Evolutionary conservation across 2,797 vertebrate genomes (phyloP), one percentile per base, ranked within the genome.

Genomic region (Sebastes hubbsi): DNA sequence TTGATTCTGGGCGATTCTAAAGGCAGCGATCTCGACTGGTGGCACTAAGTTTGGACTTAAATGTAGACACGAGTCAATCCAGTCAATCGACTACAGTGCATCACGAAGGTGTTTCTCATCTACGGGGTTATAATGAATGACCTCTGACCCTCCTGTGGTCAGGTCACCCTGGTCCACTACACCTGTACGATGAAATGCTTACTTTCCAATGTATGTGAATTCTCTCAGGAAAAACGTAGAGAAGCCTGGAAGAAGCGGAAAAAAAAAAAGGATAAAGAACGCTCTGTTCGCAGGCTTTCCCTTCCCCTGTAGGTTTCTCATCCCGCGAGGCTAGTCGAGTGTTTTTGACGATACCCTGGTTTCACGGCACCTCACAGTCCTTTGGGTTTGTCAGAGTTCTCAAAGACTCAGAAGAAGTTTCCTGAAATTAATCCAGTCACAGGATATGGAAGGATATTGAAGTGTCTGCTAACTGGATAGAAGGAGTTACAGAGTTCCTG

Each of bases 371-470:
- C 91, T 92, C 78, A 76, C 86, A 78, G 86, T 90, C 89, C 82
- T 92, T 88, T 91, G 84, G 90, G 85, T 89, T 87, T 77, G 66
- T 70, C 72, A 75, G 85, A 92, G 90, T 92, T 92, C 88, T 92
- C 80, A 82, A 38, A 87, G 89, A 85, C 92, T 88, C 88, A 24
- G 71, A 75, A 84, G 71, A 72, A 67, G 82, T 82, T 91, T 92
- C 88, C 89, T 92, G 91, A 93, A 92, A 94, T 81, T 72, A 85
- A 85, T 93, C 91, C 89, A 90, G 93, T 94, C 91, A 80, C 90
- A 89, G 88, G 90, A 90, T 91, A 85, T 89, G 88, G 90, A 92
- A 90, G 92, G 91, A 89, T 86, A 90, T 75, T 89, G 89, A 90
- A 88, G 85, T 78, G 89, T 94, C 94, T 87, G 92, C 85, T 83